phyloP scores from a whole-genome alignment of 2,888 invertebrate species.

The Bhutanitis thaidina region DNA sequence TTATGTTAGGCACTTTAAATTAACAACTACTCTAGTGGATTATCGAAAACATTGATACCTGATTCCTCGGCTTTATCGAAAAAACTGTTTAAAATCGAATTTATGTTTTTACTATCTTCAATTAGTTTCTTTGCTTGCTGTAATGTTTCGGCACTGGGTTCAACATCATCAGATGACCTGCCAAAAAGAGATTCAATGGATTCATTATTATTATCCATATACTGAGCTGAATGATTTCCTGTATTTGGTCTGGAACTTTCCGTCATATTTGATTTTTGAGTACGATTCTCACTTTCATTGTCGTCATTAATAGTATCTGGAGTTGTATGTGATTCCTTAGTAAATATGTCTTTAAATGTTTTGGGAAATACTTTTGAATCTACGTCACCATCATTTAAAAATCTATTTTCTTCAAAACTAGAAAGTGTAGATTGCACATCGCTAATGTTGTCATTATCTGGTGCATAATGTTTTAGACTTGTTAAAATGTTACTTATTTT shows the following conservation, averaged over 20 bases:
- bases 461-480: constrained; percentile 31
- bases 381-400: not conserved
- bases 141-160: constrained; percentile 30
- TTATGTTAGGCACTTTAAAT: too few relatives aligned
- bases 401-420: constrained; percentile 12
- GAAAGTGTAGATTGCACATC: constrained; percentile 24
- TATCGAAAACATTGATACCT: constrained; percentile 31
- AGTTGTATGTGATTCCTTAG: not conserved
- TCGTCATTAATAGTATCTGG: not conserved
- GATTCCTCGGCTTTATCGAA: constrained; percentile 26
- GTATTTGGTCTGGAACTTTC: not conserved
- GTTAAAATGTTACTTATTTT: constrained; percentile 40
- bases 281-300: constrained; percentile 16
- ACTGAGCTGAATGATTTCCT: constrained; percentile 6
- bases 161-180: constrained; percentile 5
- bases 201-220: not conserved
- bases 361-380: constrained; percentile 5
- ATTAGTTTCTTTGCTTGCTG: constrained; percentile 39
- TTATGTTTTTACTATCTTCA: constrained; percentile 35
- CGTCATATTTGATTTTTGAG: constrained; percentile 3
- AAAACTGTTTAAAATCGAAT: constrained; percentile 29
- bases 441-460: constrained; percentile 15
- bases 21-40: constrained; percentile 28
- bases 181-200: constrained; percentile 17
- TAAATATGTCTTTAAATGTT: constrained; percentile 23